These are phyloP conservation scores for Hemiprocne comata DNA, from an alignment of 2,113 vertebrate genomes.

Conservation along the genomic window DNA sequence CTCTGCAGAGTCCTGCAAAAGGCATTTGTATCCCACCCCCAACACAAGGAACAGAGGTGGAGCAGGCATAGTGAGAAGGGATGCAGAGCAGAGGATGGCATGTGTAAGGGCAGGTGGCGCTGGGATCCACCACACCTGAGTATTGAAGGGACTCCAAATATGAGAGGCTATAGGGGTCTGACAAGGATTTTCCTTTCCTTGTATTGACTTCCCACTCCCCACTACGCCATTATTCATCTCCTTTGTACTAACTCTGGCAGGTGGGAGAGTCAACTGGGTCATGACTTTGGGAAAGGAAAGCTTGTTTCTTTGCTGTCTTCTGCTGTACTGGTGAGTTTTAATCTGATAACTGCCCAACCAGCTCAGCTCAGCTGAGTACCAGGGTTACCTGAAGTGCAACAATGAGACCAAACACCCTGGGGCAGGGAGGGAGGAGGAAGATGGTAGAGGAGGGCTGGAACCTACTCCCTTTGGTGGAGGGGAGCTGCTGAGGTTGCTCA, in stretches of 20 bases:
- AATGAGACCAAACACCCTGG: background rate
- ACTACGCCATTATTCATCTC: background rate
- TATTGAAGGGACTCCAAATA: background rate
- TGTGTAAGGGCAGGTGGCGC: background rate
- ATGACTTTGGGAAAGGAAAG: background rate
- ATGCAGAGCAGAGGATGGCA: accelerated
- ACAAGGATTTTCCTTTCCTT: background rate
- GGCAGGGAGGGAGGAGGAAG: background rate
- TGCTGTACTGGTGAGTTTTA: background rate
- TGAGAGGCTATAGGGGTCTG: background rate
- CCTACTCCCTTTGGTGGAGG: background rate
- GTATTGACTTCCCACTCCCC: background rate
- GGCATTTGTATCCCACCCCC: background rate
- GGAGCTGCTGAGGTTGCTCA: background rate
- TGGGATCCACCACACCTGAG: background rate
- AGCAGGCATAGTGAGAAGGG: background rate
- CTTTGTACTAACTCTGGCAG: background rate
- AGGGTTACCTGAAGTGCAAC: background rate
- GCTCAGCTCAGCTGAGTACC: background rate
- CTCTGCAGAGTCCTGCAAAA: background rate
- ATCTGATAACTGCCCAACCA: background rate
- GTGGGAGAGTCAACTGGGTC: accelerated
- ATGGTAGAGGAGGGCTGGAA: background rate
- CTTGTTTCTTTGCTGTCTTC: background rate
- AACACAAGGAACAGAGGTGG: background rate